These are phyloP conservation scores for Drosophila eohydei DNA, from an alignment of 2,888 invertebrate species.

Conservation along the genomic window DNA sequence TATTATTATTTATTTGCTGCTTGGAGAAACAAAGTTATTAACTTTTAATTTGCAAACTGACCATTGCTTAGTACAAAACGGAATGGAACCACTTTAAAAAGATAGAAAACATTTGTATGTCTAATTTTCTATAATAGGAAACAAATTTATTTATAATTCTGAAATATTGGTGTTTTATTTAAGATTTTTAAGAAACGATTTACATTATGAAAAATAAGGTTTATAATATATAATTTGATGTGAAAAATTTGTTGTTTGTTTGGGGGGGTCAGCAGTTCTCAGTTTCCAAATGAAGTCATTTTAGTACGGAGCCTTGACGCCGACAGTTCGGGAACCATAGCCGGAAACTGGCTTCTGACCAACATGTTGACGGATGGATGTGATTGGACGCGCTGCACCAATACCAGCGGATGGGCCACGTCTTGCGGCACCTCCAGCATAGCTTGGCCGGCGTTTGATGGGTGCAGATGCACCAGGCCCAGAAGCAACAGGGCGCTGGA, in stretches of 20 bases:
- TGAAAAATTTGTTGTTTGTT: not conserved
- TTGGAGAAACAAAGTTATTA: not conserved
- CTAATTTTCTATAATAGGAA: not conserved
- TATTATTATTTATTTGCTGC: no score
- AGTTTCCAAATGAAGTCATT: not conserved
- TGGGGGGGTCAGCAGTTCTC: not conserved
- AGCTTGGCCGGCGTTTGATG: not conserved
- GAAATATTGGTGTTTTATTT: not conserved
- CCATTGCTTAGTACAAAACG: not conserved
- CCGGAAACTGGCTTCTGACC: not conserved
- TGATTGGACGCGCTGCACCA: not conserved
- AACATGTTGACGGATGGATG: conserved; percentile 2
- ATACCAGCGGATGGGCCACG: not conserved
- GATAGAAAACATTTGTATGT: no score
- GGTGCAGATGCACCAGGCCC: not conserved
- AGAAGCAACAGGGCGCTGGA: not conserved
- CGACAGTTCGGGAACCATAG: not conserved
- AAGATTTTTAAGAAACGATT: conserved; percentile 28
- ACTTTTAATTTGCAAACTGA: not conserved
- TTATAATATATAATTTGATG: not conserved
- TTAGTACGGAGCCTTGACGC: conserved; percentile 8
- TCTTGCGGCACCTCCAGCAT: not conserved
- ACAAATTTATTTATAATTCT: not conserved
- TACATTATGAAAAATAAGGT: not conserved
- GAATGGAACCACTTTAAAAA: not conserved